phyloP scores from a whole-genome alignment of 2,113 vertebrate species.

The Phasianus colchicus region DNA sequence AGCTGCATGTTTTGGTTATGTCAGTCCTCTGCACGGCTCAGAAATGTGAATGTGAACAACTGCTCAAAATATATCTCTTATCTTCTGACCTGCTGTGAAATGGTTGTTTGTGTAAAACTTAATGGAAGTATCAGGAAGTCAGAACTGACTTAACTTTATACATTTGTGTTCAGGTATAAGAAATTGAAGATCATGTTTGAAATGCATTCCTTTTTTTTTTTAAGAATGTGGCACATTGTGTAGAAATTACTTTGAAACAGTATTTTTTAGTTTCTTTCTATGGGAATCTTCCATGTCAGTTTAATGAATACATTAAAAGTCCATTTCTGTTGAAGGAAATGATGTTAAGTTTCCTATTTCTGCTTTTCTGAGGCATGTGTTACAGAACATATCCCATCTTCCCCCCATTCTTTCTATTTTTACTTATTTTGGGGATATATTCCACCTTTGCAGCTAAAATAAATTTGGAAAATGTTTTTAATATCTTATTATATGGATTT shows the following conservation, averaged over 20 bases:
- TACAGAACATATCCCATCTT: background rate
- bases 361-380: background rate
- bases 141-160: background rate
- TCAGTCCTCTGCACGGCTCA: background rate
- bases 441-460: slow-evolving; percentile 16
- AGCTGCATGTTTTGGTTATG: background rate
- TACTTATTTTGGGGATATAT: background rate
- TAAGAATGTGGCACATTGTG: background rate
- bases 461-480: background rate
- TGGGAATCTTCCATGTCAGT: background rate
- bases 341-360: background rate
- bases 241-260: background rate
- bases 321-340: background rate
- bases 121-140: background rate
- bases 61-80: background rate
- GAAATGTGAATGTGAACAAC: background rate
- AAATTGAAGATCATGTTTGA: background rate
- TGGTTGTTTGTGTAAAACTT: background rate
- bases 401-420: background rate
- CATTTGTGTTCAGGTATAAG: background rate
- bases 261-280: background rate
- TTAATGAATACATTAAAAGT: background rate
- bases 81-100: background rate
- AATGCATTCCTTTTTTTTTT: background rate
- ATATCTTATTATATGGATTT: background rate